phyloP scores from a whole-genome alignment of 2,797 vertebrate species.

The Sarcophilus harrisii region DNA sequence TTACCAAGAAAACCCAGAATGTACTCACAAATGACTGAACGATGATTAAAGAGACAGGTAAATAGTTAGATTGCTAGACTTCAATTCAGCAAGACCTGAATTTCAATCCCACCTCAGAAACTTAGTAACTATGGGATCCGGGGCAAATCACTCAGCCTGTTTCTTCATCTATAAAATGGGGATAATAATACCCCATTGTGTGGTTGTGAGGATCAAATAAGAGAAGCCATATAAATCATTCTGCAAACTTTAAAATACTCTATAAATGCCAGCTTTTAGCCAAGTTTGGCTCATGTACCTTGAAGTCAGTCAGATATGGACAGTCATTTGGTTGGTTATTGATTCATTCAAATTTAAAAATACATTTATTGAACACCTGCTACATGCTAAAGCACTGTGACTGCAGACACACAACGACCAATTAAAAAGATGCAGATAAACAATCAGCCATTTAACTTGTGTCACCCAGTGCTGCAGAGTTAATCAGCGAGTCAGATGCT shows the following conservation, averaged over 20 bases:
- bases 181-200: neutral
- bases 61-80: neutral
- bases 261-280: neutral
- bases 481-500: neutral
- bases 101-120: neutral
- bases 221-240: neutral
- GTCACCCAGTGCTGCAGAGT: neutral
- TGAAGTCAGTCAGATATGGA: neutral
- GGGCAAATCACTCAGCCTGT: neutral
- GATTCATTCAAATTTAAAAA: neutral
- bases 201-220: neutral
- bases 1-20: neutral
- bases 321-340: neutral
- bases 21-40: neutral
- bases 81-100: neutral
- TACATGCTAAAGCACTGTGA: neutral
- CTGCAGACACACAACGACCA: neutral
- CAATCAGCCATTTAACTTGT: neutral
- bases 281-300: neutral
- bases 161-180: neutral
- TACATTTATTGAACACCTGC: neutral
- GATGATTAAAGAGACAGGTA: neutral
- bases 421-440: neutral
- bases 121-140: neutral
- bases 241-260: neutral